Percentiles rank a stretch among this genome's conserved stretches.
These are phyloP conservation scores for Drosophila novamexicana DNA, from an alignment of 1,140 invertebrate genomes.

Conservation along the genomic window DNA sequence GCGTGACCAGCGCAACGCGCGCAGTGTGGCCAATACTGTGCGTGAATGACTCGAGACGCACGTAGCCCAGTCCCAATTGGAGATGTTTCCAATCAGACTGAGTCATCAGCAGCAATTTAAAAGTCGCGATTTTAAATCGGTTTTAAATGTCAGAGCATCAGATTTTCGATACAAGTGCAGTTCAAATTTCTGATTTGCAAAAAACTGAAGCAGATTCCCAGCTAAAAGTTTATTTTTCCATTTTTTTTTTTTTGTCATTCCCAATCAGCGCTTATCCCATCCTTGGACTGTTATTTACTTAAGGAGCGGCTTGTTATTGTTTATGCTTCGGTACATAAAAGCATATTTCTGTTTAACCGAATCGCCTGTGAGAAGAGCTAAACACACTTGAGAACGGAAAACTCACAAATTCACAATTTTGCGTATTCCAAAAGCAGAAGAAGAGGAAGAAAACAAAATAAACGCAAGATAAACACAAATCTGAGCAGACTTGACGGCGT, in stretches of 20 bases:
- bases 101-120: slow-evolving; percentile 33
- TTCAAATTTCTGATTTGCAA: slow-evolving; percentile 6
- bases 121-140: slow-evolving; percentile 14
- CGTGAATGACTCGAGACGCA: slow-evolving; percentile 40
- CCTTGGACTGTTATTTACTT: slow-evolving; percentile 19
- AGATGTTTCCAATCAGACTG: slow-evolving; percentile 44
- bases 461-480: neutral
- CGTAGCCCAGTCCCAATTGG: slow-evolving; percentile 58
- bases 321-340: slow-evolving; percentile 37
- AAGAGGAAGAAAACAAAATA: too few relatives aligned
- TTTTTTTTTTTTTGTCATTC: neutral
- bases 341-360: slow-evolving; percentile 29
- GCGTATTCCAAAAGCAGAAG: neutral
- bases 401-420: neutral
- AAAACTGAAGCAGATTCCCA: neutral
- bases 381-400: slow-evolving; percentile 8
- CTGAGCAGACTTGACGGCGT: slow-evolving; percentile 30
- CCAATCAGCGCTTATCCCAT: slow-evolving; percentile 11
- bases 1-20: slow-evolving; percentile 73
- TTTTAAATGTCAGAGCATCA: slow-evolving; percentile 5
- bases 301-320: slow-evolving; percentile 27
- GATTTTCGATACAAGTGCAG: neutral
- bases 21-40: slow-evolving; percentile 47
- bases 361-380: slow-evolving; percentile 26
- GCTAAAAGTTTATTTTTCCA: slow-evolving; percentile 23